Evolutionary conservation across 2,113 vertebrate species (phyloP), one percentile per base, ranked within the genome.

Genomic region (Xenus cinereus): DNA sequence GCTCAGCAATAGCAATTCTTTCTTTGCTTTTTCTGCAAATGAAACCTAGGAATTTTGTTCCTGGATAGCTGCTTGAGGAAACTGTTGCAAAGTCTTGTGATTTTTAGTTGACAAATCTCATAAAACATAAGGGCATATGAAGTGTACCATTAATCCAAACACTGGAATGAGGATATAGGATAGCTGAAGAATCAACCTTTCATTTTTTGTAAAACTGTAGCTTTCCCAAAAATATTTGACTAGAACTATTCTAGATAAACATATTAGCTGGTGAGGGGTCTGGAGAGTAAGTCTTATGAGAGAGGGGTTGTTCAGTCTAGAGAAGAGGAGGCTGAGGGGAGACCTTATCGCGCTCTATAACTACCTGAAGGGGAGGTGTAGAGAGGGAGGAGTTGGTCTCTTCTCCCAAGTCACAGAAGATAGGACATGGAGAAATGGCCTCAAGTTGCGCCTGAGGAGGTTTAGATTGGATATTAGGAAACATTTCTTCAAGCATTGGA

Each of bases 51-150:
- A 62, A 23, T 59, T 77, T 60, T 53, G 10, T 84, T 84, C n/a
- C 60, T 86, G 32, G 37, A 15, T 10, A 46, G n/a, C 56, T 74
- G n/a, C 72, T 24, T 46, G 21, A 67, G 22, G 41, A 86, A 88
- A 80, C 14, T 2, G 1, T 57, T 76, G 35, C 28, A 46, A 73
- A 54, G 12, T 59, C 46, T 16, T 45, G 10, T 26, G 28, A 63
- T 41, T 74, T 86, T 84, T 54, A 56, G 23, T 33, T 46, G 22
- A 56, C 7, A 56, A 64, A 59, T 67, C n/a, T 80, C 41, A 30
- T 77, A 77, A 93, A 77, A 74, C 0, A 0, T 57, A 66, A 74
- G 9, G 41, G 22, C 37, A 46, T 1, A 1, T 22, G 54, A 76
- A 21, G 4, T 14, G 12, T 69, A 32, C 22, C 26, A 50, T 26